Evolutionary conservation across 2,113 vertebrate genomes (phyloP).

Genomic region (Boulengeromyrus knoepffleri): DNA sequence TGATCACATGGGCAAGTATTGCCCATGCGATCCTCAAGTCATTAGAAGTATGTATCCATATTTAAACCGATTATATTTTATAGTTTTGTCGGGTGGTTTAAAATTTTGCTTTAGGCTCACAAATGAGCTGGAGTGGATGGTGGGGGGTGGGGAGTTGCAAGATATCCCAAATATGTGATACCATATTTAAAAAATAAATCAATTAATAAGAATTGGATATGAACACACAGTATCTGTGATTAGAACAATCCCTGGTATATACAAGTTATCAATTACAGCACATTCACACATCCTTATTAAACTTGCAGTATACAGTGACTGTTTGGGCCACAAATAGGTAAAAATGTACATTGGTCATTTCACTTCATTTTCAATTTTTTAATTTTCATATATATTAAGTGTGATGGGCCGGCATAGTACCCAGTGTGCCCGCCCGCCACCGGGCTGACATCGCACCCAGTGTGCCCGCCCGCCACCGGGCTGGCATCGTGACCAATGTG

Average conservation of each 20-base stretch:
- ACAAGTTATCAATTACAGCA: not conserved
- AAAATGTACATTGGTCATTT: not conserved
- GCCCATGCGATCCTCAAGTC: not conserved
- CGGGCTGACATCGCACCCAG: not conserved
- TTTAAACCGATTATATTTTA: not conserved
- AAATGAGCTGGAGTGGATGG: not conserved
- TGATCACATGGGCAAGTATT: not conserved
- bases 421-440: too few relatives aligned
- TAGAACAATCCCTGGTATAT: not conserved
- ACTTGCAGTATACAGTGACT: not conserved
- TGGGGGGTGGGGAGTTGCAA: not conserved
- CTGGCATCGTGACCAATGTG: not conserved
- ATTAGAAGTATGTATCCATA: not conserved
- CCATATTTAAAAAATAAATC: not conserved
- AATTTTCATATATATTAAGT: not conserved
- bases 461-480: too few relatives aligned
- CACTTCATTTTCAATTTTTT: not conserved
- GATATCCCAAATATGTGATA: not conserved
- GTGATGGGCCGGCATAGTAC: not conserved
- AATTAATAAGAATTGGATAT: not conserved
- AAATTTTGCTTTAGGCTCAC: not conserved
- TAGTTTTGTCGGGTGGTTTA: not conserved
- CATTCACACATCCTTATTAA: not conserved
- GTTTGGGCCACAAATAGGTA: not conserved
- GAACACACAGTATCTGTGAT: not conserved